phyloP scores from a whole-genome alignment of 2,888 invertebrate genomes.

The Lasiommata megera region DNA sequence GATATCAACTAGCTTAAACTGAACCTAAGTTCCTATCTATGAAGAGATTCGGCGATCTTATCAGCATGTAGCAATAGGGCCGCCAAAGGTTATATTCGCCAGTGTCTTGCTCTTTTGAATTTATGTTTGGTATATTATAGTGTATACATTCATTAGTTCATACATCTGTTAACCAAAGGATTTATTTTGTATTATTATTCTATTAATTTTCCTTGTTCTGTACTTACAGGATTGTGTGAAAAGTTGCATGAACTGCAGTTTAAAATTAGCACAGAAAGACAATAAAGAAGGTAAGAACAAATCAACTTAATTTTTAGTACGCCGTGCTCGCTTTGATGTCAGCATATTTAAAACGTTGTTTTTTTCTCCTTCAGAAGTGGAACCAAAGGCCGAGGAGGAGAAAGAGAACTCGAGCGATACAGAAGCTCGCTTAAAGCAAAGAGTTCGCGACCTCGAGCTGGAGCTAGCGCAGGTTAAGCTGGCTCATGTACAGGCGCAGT shows the following conservation, averaged over 20 bases:
- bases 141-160: no score
- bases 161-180: no score
- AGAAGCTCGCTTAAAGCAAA: slow-evolving; percentile 80
- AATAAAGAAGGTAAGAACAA: slow-evolving; percentile 63
- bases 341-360: no score
- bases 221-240: slow-evolving; percentile 55
- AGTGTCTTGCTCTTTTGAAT: no score
- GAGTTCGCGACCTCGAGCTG: slow-evolving; percentile 94
- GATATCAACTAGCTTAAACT: no score
- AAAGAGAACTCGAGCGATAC: slow-evolving; percentile 58
- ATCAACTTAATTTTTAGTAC: no score
- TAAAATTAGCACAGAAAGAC: slow-evolving; percentile 65
- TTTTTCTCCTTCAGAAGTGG: slow-evolving; percentile 42
- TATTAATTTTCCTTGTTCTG: background rate
- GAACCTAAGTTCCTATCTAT: no score
- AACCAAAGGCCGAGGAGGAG: slow-evolving; percentile 47
- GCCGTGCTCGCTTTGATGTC: no score
- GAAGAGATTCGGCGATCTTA: no score
- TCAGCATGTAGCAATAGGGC: no score
- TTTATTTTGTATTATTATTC: background rate
- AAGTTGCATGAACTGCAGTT: slow-evolving; percentile 63
- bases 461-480: slow-evolving; percentile 98
- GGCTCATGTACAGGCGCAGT: slow-evolving; percentile 98
- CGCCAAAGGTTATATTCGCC: no score
- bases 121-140: no score